Base-by-base conservation (phyloP, 2,888 invertebrate genomes). In the Zelleria hepariella region DNA sequence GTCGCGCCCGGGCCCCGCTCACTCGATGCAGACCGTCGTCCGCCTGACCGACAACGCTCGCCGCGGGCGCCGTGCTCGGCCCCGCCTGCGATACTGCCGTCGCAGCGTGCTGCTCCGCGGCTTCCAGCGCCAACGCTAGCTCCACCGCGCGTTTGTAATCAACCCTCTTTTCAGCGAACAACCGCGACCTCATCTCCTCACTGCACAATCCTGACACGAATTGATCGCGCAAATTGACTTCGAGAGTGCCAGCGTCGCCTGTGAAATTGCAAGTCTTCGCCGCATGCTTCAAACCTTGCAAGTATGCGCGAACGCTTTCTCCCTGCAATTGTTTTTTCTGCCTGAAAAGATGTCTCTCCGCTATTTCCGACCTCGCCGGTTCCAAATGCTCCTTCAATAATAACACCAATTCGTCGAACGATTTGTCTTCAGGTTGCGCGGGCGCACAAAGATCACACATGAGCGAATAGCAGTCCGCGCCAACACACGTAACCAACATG, bases 291-390 rank as follows among this genome's bases (percentile, higher is more conserved):
- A 57, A 18, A 20, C 10, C 6, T 42, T 57, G 57, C 10, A 57
- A 20, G 57, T 42, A 57, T 6, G 32, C 55, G n/a, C 25, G 21
- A 3, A 57, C 5, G 5, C 42, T 8, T 23, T 57, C 57, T 8
- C 57, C 47, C 8, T 20, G 47, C 24, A 15, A n/a, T 18, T 57
- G 57, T 20, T 42, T 56, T 27, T 21, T 56, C 32, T 23, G 42
- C 42, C 57, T 42, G 8, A 57, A 57, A 47, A 32, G 32, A 42
- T 57, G 57, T 15, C 57, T n/a, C 23, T 47, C 47, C 5, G 57
- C 57, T 23, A 57, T 57, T 42, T 57, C 57, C 24, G 42, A 57
- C 21, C 57, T 18, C 23, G 18, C 42, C 21, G 57, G 47, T 47
- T 57, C 57, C 42, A 57, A 23, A 57, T 57, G 57, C 18, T 42